These are phyloP conservation scores for Epicauta chinensis DNA, from an alignment of 1,140 invertebrate species.

Conservation along the genomic window DNA sequence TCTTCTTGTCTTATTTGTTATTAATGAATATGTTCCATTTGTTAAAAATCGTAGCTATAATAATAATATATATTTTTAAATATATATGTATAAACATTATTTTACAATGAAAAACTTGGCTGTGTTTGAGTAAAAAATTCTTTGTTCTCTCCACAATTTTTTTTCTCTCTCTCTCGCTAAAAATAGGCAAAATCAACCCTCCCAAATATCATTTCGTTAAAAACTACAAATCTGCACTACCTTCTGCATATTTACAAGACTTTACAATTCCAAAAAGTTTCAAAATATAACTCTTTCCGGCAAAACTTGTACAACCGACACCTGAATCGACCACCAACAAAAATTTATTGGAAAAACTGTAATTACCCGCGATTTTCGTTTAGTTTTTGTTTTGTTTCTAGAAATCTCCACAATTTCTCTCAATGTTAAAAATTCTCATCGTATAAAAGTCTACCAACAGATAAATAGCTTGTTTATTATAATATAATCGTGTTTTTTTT, in stretches of 20 bases:
- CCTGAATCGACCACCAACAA: constrained; percentile 4
- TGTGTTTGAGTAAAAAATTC: constrained; percentile 10
- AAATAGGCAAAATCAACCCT: too few relatives aligned
- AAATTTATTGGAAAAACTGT: background rate
- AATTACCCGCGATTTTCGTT: background rate
- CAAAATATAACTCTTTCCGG: constrained; percentile 27
- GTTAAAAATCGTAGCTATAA: constrained; percentile 20
- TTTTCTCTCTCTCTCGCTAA: too few relatives aligned
- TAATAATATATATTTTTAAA: constrained; percentile 6
- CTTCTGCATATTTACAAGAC: constrained; percentile 24
- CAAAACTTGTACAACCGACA: too few relatives aligned
- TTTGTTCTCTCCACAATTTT: too few relatives aligned
- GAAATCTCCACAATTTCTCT: background rate
- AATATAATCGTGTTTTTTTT: too few relatives aligned
- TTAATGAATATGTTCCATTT: constrained; percentile 17
- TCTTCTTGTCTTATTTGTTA: too few relatives aligned
- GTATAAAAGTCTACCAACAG: constrained; percentile 6
- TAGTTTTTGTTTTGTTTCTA: background rate
- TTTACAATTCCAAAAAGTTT: constrained; percentile 21
- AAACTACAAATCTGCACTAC: constrained; percentile 28
- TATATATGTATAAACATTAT: constrained; percentile 23
- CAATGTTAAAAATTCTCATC: too few relatives aligned
- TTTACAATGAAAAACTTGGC: constrained; percentile 25
- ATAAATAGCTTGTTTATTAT: constrained; percentile 11
- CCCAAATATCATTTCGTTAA: background rate